Conservation (phyloP, 2,888 invertebrate species). For the Caenorhabditis parvicauda region DNA sequence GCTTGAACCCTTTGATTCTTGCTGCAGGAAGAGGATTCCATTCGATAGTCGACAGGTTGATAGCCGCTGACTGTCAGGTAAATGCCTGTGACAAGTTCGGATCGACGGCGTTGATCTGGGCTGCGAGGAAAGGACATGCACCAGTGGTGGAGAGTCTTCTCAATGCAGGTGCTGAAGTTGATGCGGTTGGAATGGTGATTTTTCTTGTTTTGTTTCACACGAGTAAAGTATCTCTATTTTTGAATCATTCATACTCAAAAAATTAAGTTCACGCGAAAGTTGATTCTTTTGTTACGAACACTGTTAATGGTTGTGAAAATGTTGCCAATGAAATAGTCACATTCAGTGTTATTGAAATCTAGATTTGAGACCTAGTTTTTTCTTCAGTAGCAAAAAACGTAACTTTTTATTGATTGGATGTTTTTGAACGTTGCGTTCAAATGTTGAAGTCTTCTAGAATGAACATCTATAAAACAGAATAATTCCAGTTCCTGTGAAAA, state of each 20-base stretch:
- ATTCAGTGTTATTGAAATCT: too few relatives aligned
- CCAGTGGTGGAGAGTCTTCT: constrained; percentile 81
- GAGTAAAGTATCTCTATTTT: neutral
- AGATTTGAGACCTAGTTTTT: too few relatives aligned
- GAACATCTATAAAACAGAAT: too few relatives aligned
- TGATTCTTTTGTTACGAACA: too few relatives aligned
- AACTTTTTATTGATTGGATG: too few relatives aligned
- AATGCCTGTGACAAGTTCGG: constrained; percentile 63
- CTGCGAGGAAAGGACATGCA: constrained; percentile 75
- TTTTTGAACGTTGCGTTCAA: too few relatives aligned
- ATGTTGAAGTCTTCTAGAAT: too few relatives aligned
- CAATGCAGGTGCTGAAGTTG: constrained; percentile 82
- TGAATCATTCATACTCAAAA: neutral
- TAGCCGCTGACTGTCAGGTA: constrained; percentile 73
- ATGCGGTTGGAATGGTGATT: constrained; percentile 83
- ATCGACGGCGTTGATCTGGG: constrained; percentile 80
- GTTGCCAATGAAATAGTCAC: too few relatives aligned
- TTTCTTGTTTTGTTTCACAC: constrained; percentile 66
- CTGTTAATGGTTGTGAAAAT: too few relatives aligned
- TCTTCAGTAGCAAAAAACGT: too few relatives aligned
- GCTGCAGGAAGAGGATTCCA: constrained; percentile 77
- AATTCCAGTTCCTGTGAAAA: too few relatives aligned
- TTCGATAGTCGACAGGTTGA: constrained; percentile 78
- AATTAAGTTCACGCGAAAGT: too few relatives aligned
- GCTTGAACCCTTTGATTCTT: constrained; percentile 57